Conservation (phyloP, 37 sponge, comb jelly and placozoan species). For the Amphimedon queenslandica region DNA sequence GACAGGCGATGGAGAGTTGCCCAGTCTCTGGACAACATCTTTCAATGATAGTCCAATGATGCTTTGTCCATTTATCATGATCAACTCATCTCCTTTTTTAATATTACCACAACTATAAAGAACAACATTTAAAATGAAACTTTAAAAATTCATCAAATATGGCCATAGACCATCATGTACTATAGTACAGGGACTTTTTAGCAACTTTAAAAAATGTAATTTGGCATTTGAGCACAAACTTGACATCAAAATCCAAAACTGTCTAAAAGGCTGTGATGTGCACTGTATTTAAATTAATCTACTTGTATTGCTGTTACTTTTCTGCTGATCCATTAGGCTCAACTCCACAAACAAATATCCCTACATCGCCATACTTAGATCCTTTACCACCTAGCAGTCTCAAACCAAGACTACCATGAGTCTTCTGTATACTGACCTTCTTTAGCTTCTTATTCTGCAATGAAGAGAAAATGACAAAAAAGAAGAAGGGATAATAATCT, state of each 20-base stretch:
- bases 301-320: constrained; percentile 30
- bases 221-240: too few species aligned
- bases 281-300: background rate
- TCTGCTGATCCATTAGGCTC: constrained; percentile 44
- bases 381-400: constrained; percentile 59
- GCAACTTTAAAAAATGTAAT: too few species aligned
- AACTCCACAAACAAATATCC: constrained; percentile 54
- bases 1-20: constrained; percentile 34
- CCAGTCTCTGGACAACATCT: constrained; percentile 50
- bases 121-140: background rate
- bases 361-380: constrained; percentile 64
- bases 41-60: constrained; percentile 56
- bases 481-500: background rate
- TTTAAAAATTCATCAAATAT: background rate
- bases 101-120: constrained; percentile 50
- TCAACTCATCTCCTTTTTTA: constrained; percentile 65
- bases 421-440: constrained; percentile 63
- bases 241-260: too few species aligned
- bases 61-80: constrained; percentile 66
- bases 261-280: background rate
- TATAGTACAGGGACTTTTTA: too few species aligned
- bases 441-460: constrained; percentile 49
- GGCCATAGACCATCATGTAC: too few species aligned
- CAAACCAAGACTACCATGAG: constrained; percentile 57
- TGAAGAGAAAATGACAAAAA: background rate